phyloP scores from a whole-genome alignment of 2,113 vertebrate species.

The Perca schrenkii region DNA sequence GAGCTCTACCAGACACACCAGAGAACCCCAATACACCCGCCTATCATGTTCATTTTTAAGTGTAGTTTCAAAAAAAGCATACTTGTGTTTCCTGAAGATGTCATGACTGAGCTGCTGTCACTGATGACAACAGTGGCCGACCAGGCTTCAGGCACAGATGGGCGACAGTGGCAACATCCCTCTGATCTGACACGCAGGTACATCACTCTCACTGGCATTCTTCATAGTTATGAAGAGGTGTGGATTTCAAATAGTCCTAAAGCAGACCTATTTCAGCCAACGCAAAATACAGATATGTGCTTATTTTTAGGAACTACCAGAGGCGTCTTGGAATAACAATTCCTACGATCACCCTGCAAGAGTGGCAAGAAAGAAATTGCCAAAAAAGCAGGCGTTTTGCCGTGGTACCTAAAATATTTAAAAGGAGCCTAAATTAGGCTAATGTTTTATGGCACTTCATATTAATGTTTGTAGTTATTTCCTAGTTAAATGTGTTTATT shows the following conservation, averaged over 20 bases:
- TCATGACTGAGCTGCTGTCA: slow-evolving; percentile 68
- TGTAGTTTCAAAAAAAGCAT: no score
- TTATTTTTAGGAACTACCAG: slow-evolving; percentile 72
- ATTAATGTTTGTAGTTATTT: not conserved
- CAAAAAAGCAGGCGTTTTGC: slow-evolving; percentile 53
- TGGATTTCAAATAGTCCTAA: not conserved
- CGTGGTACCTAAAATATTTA: slow-evolving; percentile 46
- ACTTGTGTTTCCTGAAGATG: slow-evolving; percentile 45
- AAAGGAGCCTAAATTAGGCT: slow-evolving; percentile 7
- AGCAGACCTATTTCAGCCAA: not conserved
- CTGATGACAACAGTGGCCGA: slow-evolving; percentile 77
- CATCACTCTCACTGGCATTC: not conserved
- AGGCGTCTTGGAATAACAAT: slow-evolving; percentile 12
- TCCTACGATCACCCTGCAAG: slow-evolving; percentile 32
- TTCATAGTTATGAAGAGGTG: not conserved
- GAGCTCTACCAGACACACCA: not conserved
- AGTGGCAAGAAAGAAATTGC: slow-evolving; percentile 58
- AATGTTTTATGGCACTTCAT: no score
- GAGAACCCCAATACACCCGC: not conserved
- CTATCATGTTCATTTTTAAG: no score
- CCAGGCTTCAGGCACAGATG: not conserved
- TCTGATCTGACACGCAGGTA: slow-evolving; percentile 77
- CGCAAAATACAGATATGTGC: not conserved
- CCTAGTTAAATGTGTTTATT: not conserved
- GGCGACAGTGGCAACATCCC: slow-evolving; percentile 73